Percentiles rank a stretch among this genome's conserved stretches.
These are phyloP conservation scores for Drosophila carrolli DNA, from an alignment of 1,140 invertebrate species.

Conservation along the genomic window DNA sequence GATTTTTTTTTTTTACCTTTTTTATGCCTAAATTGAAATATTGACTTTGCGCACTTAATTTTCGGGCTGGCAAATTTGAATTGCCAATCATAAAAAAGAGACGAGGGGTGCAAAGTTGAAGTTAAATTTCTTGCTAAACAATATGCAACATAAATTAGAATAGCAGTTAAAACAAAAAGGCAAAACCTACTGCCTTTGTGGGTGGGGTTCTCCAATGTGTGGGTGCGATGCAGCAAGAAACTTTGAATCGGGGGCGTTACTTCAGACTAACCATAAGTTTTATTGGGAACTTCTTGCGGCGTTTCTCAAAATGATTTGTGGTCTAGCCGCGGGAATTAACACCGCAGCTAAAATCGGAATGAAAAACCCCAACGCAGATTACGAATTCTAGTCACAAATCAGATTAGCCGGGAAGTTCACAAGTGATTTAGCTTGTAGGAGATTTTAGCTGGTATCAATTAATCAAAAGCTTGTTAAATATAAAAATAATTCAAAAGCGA, in stretches of 20 bases:
- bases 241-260: slow-evolving; percentile 36
- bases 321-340: slow-evolving; percentile 19
- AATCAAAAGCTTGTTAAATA: neutral
- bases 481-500: neutral
- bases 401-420: slow-evolving; percentile 8
- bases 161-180: slow-evolving; percentile 50
- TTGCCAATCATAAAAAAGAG: slow-evolving; percentile 60
- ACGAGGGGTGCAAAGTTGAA: slow-evolving; percentile 21
- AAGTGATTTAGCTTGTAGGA: slow-evolving; percentile 2
- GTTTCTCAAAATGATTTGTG: slow-evolving; percentile 46
- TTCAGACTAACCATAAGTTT: slow-evolving; percentile 28
- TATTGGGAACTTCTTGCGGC: slow-evolving; percentile 43
- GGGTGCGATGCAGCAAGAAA: slow-evolving; percentile 22
- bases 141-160: slow-evolving; percentile 80
- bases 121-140: slow-evolving; percentile 48
- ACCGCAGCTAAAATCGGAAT: slow-evolving; percentile 1
- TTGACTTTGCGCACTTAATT: slow-evolving; percentile 81
- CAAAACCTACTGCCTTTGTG: slow-evolving; percentile 44
- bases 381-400: slow-evolving; percentile 7
- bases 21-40: slow-evolving; percentile 70
- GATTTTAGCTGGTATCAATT: slow-evolving; percentile 4
- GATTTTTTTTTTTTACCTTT: slow-evolving; percentile 21
- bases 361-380: slow-evolving; percentile 17
- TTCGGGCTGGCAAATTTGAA: slow-evolving; percentile 74
- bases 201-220: slow-evolving; percentile 21